Percentiles rank a stretch among this genome's conserved stretches.
phyloP scores from a whole-genome alignment of 1,140 invertebrate genomes.

The Akabosia matsudoensis region DNA sequence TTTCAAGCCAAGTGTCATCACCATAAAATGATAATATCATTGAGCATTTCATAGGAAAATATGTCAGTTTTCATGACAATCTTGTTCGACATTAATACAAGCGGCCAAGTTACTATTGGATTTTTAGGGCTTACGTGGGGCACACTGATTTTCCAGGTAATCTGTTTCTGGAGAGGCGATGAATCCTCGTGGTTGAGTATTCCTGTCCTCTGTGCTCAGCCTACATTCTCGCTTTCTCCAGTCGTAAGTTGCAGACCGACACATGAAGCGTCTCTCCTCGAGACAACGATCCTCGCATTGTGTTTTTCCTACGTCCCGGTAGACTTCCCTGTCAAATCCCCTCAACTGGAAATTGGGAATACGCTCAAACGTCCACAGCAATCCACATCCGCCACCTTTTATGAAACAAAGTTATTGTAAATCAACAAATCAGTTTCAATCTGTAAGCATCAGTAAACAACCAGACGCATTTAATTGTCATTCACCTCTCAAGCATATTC shows the following conservation, averaged over 20 bases:
- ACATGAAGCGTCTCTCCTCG: slow-evolving; percentile 53
- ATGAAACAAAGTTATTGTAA: too few relatives aligned
- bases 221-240: slow-evolving; percentile 52
- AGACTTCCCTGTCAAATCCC: slow-evolving; percentile 49
- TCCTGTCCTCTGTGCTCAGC: slow-evolving; percentile 54
- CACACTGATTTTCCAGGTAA: slow-evolving; percentile 59
- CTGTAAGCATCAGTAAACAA: not conserved
- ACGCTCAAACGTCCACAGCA: slow-evolving; percentile 55
- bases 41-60: too few relatives aligned
- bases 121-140: slow-evolving; percentile 49
- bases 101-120: too few relatives aligned
- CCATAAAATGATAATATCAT: too few relatives aligned
- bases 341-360: slow-evolving; percentile 53
- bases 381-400: slow-evolving; percentile 50
- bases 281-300: slow-evolving; percentile 55
- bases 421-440: too few relatives aligned
- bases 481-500: slow-evolving; percentile 52
- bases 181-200: slow-evolving; percentile 50
- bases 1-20: too few relatives aligned
- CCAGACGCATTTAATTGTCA: too few relatives aligned
- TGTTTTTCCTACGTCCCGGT: slow-evolving; percentile 50
- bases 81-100: too few relatives aligned
- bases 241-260: slow-evolving; percentile 55
- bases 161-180: slow-evolving; percentile 51
- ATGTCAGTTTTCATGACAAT: too few relatives aligned